Base-by-base conservation (phyloP, 1,140 invertebrate species). In the Caenorhabditis remanei region DNA sequence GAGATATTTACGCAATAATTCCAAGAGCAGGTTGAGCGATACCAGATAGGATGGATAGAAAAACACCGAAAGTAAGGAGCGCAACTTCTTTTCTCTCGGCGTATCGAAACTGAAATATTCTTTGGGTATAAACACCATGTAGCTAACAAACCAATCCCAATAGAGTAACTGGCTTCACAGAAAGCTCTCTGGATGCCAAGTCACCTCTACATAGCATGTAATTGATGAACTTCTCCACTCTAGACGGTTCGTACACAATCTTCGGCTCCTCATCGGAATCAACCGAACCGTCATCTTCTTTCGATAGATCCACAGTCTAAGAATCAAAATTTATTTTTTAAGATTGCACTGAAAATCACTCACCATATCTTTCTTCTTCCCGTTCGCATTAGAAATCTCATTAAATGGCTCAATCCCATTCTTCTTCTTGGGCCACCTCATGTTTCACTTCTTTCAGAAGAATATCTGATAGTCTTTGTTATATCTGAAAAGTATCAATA, bases 261-360 rank as follows among this genome's bases (percentile, higher is more conserved):
- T 79, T 79, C n/a, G 71, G 71, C 21, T 48, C 71, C n/a, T 79
- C 71, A 53, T 79, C 71, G n/a, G 71, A 79, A 41, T 79, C 71
- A 53, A 50, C 9, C 3, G 71, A 79, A 21, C n/a, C 71, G 7
- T 24, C 71, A 50, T 79, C 71, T 21, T 79, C 71, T 4, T 9
- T 71, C 13, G 65, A 71, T 46, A 79, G 21, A 79, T 79, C n/a
- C 43, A 79, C 71, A 79, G 46, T 48, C 71, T 79, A 46, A 1
- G 24, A 21, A 5, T 58, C 4, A 53, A 53, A 53, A 1, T 53
- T 4, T 1, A 1, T 13, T 9, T 53, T 53, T 53, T 53, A 2
- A 53, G 16, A 53, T 2, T 13, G 50, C 4, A 0, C 50, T 1
- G 16, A 53, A 65, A 32, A 32, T 32, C 32, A 32, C 41, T 71